A percentile compares a stretch with the other conserved stretches of the same genome.
These are phyloP conservation scores for Philypnodon macrostomus DNA, from an alignment of 2,797 vertebrate genomes.

Conservation along the genomic window DNA sequence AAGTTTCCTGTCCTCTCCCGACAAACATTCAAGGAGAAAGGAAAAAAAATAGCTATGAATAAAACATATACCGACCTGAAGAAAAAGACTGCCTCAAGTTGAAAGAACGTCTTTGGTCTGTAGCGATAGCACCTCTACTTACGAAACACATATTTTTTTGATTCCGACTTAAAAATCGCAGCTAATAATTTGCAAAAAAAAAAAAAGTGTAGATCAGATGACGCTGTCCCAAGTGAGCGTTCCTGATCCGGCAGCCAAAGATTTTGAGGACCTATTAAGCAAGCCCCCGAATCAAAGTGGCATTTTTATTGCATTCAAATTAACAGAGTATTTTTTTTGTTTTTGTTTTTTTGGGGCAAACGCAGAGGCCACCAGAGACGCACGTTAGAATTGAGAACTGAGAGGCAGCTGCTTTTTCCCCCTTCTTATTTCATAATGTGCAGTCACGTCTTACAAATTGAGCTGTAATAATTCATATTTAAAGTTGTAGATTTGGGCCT, in stretches of 20 bases:
- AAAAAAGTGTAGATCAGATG: conserved; percentile 65
- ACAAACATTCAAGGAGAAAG: conserved; percentile 73
- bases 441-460: conserved; percentile 8
- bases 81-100: conserved; percentile 27
- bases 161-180: conserved; percentile 63
- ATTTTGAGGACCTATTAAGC: conserved; percentile 46
- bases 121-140: conserved; percentile 61
- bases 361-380: conserved; percentile 7
- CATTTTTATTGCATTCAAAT: conserved; percentile 44
- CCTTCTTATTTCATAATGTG: background rate
- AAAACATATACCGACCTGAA: conserved; percentile 74
- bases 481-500: too few species aligned
- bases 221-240: conserved; percentile 51
- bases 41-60: conserved; percentile 76
- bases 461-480: background rate
- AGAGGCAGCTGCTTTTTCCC: conserved; percentile 1
- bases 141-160: conserved; percentile 63
- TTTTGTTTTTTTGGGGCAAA: too few species aligned
- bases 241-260: conserved; percentile 59
- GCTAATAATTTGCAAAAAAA: conserved; percentile 60
- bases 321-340: conserved; percentile 45
- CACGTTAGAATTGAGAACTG: conserved; percentile 13
- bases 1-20: conserved; percentile 79
- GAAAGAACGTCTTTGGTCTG: conserved; percentile 69
- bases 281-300: conserved; percentile 52